Evolutionary conservation across 1,140 invertebrate genomes (phyloP), one percentile per base, ranked within the genome.

Genomic region (Hyphantria cunea): DNA sequence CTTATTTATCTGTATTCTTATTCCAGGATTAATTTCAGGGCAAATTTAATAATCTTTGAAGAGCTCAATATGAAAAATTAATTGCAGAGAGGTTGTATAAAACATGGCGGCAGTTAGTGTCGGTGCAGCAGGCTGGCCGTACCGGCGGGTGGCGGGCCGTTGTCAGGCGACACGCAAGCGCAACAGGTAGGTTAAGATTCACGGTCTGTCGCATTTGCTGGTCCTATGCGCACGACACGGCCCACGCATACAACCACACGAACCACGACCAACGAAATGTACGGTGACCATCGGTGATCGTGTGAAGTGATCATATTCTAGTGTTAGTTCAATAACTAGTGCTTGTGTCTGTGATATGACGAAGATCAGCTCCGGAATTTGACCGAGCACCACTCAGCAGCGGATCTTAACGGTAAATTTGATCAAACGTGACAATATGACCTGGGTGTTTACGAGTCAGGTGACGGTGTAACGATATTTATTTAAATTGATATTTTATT

Each of bases 341-440:
- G 74, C 58, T 48, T 67, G 86, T 86, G 83, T 61, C 66, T 81
- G 86, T 87, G 85, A 86, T 80, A 82, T 89, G 84, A 82, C 64
- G 80, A 78, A 70, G 66, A 72, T 63, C 63, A 72, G 69, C 70
- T 70, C 74, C 68, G 72, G 60, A 66, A 68, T 68, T 73, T 85
- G 76, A 84, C 68, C 69, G 71, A 74, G 74, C 76, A 66, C n/a
- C n/a, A n/a, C 74, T 52, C 68, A 72, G 54, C 64, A 72, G 72
- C 78, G 80, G 84, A 86, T 83, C 82, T 74, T 88, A 90, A 90
- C 86, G 86, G 87, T 90, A 89, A 89, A 81, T 81, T 74, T 79
- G 64, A 53, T 73, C 53, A 53, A 64, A 79, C 72, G 68, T 80
- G 78, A 80, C 79, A 74, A 63, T 74, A 63, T 78, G 74, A 82